phyloP scores from a whole-genome alignment of 2,113 vertebrate genomes.

The Lepisosteus osseus region DNA sequence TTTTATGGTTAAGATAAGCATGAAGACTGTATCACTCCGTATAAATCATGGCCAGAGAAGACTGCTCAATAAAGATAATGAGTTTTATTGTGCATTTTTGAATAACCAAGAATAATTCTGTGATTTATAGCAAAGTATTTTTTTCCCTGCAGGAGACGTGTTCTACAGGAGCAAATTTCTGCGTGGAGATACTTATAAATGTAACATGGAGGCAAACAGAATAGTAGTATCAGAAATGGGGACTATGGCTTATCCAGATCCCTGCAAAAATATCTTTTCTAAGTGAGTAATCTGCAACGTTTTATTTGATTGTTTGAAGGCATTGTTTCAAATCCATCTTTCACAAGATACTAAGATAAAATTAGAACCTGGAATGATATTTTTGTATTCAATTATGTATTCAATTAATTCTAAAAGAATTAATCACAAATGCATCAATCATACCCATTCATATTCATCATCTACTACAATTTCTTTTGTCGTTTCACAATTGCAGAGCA shows the following conservation, averaged over 20 bases:
- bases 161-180: slow-evolving; percentile 85
- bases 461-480: background rate
- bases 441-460: background rate
- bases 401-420: background rate
- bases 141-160: slow-evolving; percentile 73
- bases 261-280: slow-evolving; percentile 89
- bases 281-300: slow-evolving; percentile 69
- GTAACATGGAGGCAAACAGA: slow-evolving; percentile 82
- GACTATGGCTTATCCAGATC: slow-evolving; percentile 93
- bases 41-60: too few species aligned
- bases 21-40: too few species aligned
- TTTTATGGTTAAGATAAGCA: too few species aligned
- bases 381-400: background rate
- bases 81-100: too few species aligned
- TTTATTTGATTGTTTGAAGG: too few species aligned
- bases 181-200: slow-evolving; percentile 77
- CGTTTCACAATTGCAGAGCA: slow-evolving; percentile 58
- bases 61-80: too few species aligned
- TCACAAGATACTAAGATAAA: too few species aligned
- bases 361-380: too few species aligned
- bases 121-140: background rate
- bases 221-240: slow-evolving; percentile 96
- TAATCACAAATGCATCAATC: too few species aligned
- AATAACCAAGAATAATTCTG: too few species aligned
- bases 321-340: too few species aligned